phyloP scores from a whole-genome alignment of 2,113 vertebrate genomes.

The Tauraco erythrolophus region DNA sequence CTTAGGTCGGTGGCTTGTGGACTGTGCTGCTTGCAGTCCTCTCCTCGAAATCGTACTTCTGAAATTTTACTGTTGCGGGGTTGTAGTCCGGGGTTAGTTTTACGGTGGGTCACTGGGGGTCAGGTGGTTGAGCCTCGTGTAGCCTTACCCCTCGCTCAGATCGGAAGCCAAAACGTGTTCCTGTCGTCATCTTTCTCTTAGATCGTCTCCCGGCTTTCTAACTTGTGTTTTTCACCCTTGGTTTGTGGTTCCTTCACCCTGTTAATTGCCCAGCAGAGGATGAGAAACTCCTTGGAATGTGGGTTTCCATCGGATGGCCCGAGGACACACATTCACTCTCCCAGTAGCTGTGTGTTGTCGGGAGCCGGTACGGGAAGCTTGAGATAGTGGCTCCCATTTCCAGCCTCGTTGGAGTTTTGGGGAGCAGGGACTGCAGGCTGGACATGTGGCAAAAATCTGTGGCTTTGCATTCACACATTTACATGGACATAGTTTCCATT shows the following conservation, averaged over 20 bases:
- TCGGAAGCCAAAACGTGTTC: neutral
- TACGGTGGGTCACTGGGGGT: accelerated
- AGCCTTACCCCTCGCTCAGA: neutral
- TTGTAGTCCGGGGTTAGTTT: accelerated
- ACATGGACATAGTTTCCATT: neutral
- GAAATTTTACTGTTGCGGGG: accelerated
- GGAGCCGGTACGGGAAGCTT: neutral
- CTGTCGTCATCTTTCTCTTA: neutral
- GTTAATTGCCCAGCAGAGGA: neutral
- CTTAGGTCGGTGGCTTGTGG: neutral
- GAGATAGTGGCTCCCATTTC: neutral
- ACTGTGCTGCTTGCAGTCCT: neutral
- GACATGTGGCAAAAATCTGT: no score
- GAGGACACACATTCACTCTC: neutral
- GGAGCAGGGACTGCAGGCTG: neutral
- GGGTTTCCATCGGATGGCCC: slow-evolving; percentile 30
- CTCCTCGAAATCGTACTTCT: accelerated
- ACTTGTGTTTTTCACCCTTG: neutral
- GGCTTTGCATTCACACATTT: accelerated
- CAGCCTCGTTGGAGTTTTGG: neutral
- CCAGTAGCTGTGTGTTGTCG: neutral
- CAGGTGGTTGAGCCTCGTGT: neutral
- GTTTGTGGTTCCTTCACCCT: slow-evolving; percentile 30
- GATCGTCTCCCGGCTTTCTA: neutral
- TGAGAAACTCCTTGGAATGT: neutral